These are phyloP conservation scores for Habrosyne pyritoides DNA, from an alignment of 2,888 invertebrate genomes.

Conservation along the genomic window DNA sequence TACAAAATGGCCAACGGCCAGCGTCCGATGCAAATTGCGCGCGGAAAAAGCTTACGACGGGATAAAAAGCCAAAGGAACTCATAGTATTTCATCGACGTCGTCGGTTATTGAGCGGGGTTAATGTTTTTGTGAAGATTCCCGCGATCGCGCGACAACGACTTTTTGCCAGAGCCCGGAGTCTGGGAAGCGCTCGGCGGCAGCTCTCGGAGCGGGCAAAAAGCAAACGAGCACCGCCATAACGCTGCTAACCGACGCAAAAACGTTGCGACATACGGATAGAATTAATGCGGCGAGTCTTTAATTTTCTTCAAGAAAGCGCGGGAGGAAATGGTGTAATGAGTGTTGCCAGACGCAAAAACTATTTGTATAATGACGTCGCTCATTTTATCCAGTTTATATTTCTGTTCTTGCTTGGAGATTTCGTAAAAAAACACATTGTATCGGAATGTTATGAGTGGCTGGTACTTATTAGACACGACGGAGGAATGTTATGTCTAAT, in stretches of 20 bases:
- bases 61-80: slow-evolving; percentile 77
- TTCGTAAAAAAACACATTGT: slow-evolving; percentile 37
- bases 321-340: slow-evolving; percentile 81
- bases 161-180: slow-evolving; percentile 59
- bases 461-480: slow-evolving; percentile 40
- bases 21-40: slow-evolving; percentile 73
- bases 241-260: slow-evolving; percentile 67
- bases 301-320: slow-evolving; percentile 82
- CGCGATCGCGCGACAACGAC: slow-evolving; percentile 48
- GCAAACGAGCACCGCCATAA: slow-evolving; percentile 65
- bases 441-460: slow-evolving; percentile 48
- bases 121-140: slow-evolving; percentile 73
- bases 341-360: slow-evolving; percentile 75
- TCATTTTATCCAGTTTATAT: slow-evolving; percentile 65
- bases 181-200: slow-evolving; percentile 71
- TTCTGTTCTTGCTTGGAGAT: slow-evolving; percentile 43
- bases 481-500: slow-evolving; percentile 35
- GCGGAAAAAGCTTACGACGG: slow-evolving; percentile 62
- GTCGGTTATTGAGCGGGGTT: slow-evolving; percentile 76
- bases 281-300: slow-evolving; percentile 81
- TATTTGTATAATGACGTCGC: slow-evolving; percentile 71
- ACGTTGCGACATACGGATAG: slow-evolving; percentile 73
- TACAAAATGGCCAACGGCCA: slow-evolving; percentile 65
- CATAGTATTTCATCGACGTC: slow-evolving; percentile 81
- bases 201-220: slow-evolving; percentile 59